Percentiles rank a stretch among this genome's conserved stretches.
phyloP scores from a whole-genome alignment of 2,113 vertebrate genomes.

The Rhagologus leucostigma region DNA sequence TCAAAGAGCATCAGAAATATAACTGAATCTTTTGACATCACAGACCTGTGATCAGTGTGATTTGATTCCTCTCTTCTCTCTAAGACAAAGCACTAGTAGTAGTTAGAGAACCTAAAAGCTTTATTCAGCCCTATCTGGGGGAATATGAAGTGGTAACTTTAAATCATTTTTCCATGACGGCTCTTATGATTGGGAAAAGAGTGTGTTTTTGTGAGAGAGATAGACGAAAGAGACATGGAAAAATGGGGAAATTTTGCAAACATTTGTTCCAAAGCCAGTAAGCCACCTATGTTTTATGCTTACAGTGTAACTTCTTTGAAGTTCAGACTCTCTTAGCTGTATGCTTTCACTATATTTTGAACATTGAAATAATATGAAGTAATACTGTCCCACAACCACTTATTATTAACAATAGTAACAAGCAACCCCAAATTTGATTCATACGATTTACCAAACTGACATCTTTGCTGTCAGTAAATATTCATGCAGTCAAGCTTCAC shows the following conservation, averaged over 20 bases:
- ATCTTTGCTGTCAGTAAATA: constrained; percentile 27
- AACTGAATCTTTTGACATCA: background rate
- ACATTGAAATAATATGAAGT: background rate
- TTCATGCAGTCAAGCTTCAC: constrained; percentile 32
- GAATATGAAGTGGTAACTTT: background rate
- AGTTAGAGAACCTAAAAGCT: background rate
- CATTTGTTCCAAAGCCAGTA: background rate
- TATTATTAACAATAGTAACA: constrained; percentile 12
- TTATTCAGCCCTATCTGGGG: background rate
- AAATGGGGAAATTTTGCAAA: background rate
- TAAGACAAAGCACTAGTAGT: background rate
- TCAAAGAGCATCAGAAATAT: background rate
- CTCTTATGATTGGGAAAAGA: background rate
- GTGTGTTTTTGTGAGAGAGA: background rate
- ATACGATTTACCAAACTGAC: constrained; percentile 1
- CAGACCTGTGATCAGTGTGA: background rate
- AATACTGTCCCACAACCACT: background rate
- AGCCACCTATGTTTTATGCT: background rate
- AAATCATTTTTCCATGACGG: background rate
- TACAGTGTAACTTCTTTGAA: background rate
- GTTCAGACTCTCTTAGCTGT: background rate
- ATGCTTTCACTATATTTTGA: background rate
- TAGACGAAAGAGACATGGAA: background rate
- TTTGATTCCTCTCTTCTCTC: background rate
- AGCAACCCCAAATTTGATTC: constrained; percentile 2